Base-by-base conservation (phyloP, 2,797 vertebrate genomes). In the Macropus fuliginosus region DNA sequence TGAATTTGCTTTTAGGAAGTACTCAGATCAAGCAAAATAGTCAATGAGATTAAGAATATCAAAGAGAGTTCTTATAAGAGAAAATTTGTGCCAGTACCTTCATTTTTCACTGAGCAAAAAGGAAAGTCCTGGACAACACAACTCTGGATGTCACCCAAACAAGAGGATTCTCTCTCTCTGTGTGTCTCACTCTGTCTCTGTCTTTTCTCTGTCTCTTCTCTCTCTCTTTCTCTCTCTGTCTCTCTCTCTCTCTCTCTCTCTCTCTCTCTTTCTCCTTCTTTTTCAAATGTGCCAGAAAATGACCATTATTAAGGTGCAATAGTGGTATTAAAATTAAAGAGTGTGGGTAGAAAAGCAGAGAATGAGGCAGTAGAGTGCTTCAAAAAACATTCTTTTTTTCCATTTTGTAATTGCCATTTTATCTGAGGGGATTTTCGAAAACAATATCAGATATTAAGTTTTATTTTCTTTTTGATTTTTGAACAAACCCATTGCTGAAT, bases 371-470 rank as follows among this genome's bases (percentile, higher is more conserved):
- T 1, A 87, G 12, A n/a, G 21, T 27, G 18, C 1, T n/a, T 11
- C 34, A 54, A 34, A n/a, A n/a, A n/a, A 46, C 4, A 10, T 74
- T 1, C 11, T 50, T 94, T 50, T 94, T 92, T 56, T 55, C 95
- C 40, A 46, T 74, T 97, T 97, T 21, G 54, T 91, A 4, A 14
- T n/a, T 95, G 91, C 4, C 2, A 81, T 91, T 93, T 40, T 95
- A 93, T 54, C 4, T 56, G 27, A 8, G 13, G 55, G 91, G 91
- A 94, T 93, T 55, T 93, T 91, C 97, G 0, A 55, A 31, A 40
- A 12, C 96, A n/a, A n/a, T 92, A 91, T 98, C 92, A 31, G 52
- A 92, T 92, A 94, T 91, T 56, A 91, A 81, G 55, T 95, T 90
- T 93, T 46, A 57, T 94, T 94, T 66, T 90, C 87, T 11, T 95